Evolutionary conservation across 2,113 vertebrate species (phyloP).

Genomic region (Chionomys nivalis): DNA sequence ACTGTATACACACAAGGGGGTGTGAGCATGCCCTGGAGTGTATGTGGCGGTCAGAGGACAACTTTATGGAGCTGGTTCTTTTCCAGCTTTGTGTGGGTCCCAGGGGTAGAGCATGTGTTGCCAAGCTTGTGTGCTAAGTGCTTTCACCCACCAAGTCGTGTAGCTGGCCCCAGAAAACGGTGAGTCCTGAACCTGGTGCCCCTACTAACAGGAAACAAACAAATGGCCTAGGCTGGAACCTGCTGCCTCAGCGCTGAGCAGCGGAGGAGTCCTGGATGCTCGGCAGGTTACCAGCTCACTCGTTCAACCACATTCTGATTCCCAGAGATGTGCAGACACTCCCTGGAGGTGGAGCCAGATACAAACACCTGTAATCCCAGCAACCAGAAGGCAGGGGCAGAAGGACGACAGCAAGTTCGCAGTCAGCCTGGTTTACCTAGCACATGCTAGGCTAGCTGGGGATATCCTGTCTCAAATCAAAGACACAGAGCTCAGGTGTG

Average conservation of each 20-base stretch:
- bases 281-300: not conserved
- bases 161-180: not conserved
- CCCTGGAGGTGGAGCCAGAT: not conserved
- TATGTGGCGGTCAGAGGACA: not conserved
- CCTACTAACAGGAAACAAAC: not conserved
- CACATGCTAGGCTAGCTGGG: not conserved
- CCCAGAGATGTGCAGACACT: not conserved
- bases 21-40: not conserved
- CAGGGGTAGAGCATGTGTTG: not conserved
- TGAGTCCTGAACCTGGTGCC: not conserved
- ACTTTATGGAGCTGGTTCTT: not conserved
- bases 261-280: not conserved
- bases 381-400: not conserved
- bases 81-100: not conserved
- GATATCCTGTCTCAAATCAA: not conserved
- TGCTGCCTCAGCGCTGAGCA: not conserved
- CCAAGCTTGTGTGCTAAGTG: not conserved
- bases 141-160: not conserved
- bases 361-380: not conserved
- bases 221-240: not conserved
- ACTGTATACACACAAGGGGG: no score
- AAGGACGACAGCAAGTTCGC: not conserved
- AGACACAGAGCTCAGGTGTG: not conserved
- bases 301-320: not conserved
- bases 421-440: not conserved